Evolutionary conservation across 2,113 vertebrate species (phyloP).

Genomic region (Cranoglanis bouderius): DNA sequence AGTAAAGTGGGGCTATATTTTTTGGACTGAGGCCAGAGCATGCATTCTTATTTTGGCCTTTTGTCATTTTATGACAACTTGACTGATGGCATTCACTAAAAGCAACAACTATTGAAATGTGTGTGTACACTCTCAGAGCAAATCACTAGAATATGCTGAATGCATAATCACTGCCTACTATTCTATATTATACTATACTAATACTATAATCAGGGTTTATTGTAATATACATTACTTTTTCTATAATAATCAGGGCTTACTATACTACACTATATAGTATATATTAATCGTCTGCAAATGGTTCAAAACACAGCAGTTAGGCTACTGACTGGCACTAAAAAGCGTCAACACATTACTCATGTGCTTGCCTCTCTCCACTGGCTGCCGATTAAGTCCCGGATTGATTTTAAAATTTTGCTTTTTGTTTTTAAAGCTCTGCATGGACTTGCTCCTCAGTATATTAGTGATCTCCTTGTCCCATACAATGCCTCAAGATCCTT

Average conservation of each 20-base stretch:
- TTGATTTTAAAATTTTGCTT: too few species aligned
- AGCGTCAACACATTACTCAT: too few species aligned
- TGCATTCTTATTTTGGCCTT: not conserved
- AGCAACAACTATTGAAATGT: conserved; percentile 8
- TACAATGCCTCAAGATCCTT: too few species aligned
- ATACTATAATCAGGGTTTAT: not conserved
- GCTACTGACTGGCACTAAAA: too few species aligned
- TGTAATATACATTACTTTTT: not conserved
- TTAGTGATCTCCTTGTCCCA: too few species aligned
- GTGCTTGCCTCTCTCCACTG: too few species aligned
- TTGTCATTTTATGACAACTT: conserved; percentile 17
- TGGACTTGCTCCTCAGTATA: too few species aligned
- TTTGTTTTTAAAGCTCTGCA: too few species aligned
- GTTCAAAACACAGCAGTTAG: too few species aligned
- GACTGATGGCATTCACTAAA: conserved; percentile 13
- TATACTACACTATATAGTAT: not conserved
- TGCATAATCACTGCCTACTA: not conserved
- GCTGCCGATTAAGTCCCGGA: too few species aligned
- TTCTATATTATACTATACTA: not conserved
- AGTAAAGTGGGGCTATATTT: not conserved
- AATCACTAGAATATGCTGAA: not conserved
- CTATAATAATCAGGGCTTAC: not conserved
- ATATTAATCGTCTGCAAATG: too few species aligned
- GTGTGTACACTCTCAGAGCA: not conserved
- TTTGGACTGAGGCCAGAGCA: not conserved